Evolutionary conservation across 2,888 invertebrate genomes (phyloP), one percentile per base, ranked within the genome.

Genomic region (Melanotus villosus): DNA sequence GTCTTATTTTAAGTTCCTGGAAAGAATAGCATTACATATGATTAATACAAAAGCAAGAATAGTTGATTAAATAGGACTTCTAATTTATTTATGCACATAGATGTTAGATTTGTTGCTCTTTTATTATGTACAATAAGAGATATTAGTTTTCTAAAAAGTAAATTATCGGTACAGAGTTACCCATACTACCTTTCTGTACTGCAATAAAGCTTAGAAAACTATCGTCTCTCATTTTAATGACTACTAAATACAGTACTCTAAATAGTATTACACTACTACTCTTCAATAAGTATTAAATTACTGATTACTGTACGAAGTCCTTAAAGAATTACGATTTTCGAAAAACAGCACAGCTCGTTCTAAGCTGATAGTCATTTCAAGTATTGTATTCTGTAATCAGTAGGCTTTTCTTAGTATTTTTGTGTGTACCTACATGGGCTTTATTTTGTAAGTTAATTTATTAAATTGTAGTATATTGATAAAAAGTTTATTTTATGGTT

Each of bases 371-470:
- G 71, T 72, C 63, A 70, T 59, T 63, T 60, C 34, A 65, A 71
- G 43, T 63, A 68, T 71, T 71, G 41, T 56, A 54, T 38, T 30
- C 63, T 63, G 23, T 36, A 47, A 19, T 38, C 5, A 41, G 16
- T 14, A 50, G 38, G 45, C 21, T 70, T 38, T 45, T n/a, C n/a
- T 43, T 21, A 59, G 19, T 59, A 45, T 32, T 64, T 54, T 64
- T 54, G 16, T 64, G 10, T 36, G 54, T 34, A 65, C 56, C 57
- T 57, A 47, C 26, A 57, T 45, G 68, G 50, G 52, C 32, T 63
- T 56, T 63, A 57, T 63, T 41, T 56, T 21, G 70, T 74, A 74
- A 75, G 77, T 79, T 79, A 79, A 80, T 80, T 80, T 78, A 79
- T 80, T 80, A 77, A 77, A 77, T 72, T 77, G 75, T 75, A 76